Percentiles rank a stretch among this genome's conserved stretches.
Evolutionary conservation across 2,888 invertebrate genomes (phyloP).

Genomic region (Nycteola revayana): DNA sequence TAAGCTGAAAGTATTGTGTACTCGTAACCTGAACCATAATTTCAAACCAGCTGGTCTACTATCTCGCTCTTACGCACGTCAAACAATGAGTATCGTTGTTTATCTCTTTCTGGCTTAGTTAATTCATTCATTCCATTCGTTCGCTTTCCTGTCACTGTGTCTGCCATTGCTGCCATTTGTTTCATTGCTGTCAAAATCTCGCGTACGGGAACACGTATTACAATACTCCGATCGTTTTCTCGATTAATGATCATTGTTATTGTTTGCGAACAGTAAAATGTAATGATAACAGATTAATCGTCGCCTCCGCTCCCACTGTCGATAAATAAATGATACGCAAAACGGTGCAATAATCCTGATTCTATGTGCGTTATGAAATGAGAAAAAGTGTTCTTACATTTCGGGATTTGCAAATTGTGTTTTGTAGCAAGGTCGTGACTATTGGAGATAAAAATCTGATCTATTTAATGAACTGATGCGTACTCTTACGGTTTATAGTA

Average conservation of each 20-base stretch:
- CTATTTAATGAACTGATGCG: slow-evolving; percentile 55
- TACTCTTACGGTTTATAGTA: slow-evolving; percentile 37
- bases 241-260: slow-evolving; percentile 74
- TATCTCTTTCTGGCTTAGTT: background rate
- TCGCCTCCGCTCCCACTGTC: slow-evolving; percentile 31
- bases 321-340: slow-evolving; percentile 31
- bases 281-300: slow-evolving; percentile 43
- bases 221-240: slow-evolving; percentile 40
- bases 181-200: slow-evolving; percentile 43
- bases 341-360: slow-evolving; percentile 42
- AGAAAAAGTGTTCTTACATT: slow-evolving; percentile 40
- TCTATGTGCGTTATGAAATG: slow-evolving; percentile 38
- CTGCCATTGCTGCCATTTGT: slow-evolving; percentile 27
- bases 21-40: too few relatives aligned
- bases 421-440: slow-evolving; percentile 45
- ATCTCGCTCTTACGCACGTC: too few relatives aligned
- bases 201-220: slow-evolving; percentile 40
- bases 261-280: slow-evolving; percentile 58
- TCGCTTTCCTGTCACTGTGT: background rate
- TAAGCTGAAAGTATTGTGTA: too few relatives aligned
- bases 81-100: too few relatives aligned
- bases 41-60: too few relatives aligned
- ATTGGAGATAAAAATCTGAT: slow-evolving; percentile 46
- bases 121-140: slow-evolving; percentile 1
- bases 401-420: slow-evolving; percentile 49